Conservation (phyloP, 2,888 invertebrate genomes). For the Leucoma salicis region DNA sequence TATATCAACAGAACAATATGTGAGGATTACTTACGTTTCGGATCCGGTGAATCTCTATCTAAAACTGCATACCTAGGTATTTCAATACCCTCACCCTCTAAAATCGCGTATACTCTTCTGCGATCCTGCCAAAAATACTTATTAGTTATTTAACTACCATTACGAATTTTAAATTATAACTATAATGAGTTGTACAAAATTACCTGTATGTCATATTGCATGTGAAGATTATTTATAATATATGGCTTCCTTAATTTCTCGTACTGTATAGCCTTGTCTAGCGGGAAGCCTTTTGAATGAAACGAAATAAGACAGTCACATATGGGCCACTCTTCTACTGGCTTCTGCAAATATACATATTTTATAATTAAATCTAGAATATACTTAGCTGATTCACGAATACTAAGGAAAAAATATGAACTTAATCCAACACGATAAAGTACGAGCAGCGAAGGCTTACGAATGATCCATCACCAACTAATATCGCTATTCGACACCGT, state of each 20-base stretch:
- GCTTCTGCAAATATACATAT: constrained; percentile 87
- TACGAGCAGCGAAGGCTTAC: constrained; percentile 10
- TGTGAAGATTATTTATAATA: constrained; percentile 98
- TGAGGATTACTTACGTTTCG: constrained; percentile 93
- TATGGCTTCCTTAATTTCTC: constrained; percentile 96
- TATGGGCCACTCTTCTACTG: constrained; percentile 98
- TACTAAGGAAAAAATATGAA: constrained; percentile 6
- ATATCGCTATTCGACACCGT: constrained; percentile 46
- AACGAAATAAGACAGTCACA: constrained; percentile 99
- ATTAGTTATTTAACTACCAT: constrained; percentile 13
- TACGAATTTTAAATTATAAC: constrained; percentile 12
- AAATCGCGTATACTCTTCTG: constrained; percentile 95
- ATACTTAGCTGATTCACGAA: too few relatives aligned
- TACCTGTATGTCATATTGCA: constrained; percentile 98
- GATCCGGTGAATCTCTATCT: constrained; percentile 95
- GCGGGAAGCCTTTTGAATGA: constrained; percentile 98
- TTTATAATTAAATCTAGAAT: too few relatives aligned
- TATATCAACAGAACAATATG: too few relatives aligned
- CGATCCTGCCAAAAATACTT: constrained; percentile 85
- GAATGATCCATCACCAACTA: constrained; percentile 25
- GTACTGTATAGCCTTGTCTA: constrained; percentile 98
- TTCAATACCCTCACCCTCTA: constrained; percentile 97
- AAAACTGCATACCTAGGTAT: constrained; percentile 98
- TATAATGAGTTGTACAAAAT: constrained; percentile 14
- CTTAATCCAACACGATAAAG: constrained; percentile 19